Evolutionary conservation across 1,140 invertebrate genomes (phyloP).

Genomic region (Metopolophium dirhodum): DNA sequence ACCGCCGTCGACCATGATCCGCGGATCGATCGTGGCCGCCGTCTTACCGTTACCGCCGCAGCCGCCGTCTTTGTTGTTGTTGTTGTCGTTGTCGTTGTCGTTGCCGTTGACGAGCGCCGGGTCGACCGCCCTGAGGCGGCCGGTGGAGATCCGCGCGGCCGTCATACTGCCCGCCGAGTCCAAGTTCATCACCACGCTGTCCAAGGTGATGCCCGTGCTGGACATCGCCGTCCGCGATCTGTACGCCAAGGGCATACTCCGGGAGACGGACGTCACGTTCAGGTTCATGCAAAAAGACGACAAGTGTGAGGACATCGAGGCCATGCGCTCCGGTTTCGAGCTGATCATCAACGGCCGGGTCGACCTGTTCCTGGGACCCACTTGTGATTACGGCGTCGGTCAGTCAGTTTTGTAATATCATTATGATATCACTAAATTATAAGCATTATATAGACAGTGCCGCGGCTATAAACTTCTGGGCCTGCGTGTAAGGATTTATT

Average conservation of each 20-base stretch:
- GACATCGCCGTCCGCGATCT: slow-evolving; percentile 68
- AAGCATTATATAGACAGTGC: no score
- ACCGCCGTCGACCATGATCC: neutral
- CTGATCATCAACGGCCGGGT: slow-evolving; percentile 66
- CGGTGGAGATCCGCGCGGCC: slow-evolving; percentile 65
- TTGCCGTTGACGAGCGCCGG: neutral
- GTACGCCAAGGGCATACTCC: slow-evolving; percentile 65
- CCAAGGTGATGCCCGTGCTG: slow-evolving; percentile 66
- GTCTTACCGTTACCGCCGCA: neutral
- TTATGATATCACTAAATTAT: neutral
- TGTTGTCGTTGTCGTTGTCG: no score
- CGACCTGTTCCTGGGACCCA: slow-evolving; percentile 76
- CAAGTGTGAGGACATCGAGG: slow-evolving; percentile 73
- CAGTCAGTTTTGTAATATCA: slow-evolving; percentile 62
- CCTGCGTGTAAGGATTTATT: no score
- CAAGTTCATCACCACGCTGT: slow-evolving; percentile 65
- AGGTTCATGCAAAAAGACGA: slow-evolving; percentile 71
- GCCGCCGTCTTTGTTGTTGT: neutral
- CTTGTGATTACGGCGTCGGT: slow-evolving; percentile 79
- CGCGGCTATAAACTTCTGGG: no score
- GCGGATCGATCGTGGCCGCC: neutral
- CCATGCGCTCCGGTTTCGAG: slow-evolving; percentile 72
- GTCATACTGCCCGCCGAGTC: slow-evolving; percentile 67
- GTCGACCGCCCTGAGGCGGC: neutral
- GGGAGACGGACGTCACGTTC: slow-evolving; percentile 66